These are phyloP conservation scores for Apotomis betuletana DNA, from an alignment of 2,888 invertebrate genomes.

Conservation along the genomic window DNA sequence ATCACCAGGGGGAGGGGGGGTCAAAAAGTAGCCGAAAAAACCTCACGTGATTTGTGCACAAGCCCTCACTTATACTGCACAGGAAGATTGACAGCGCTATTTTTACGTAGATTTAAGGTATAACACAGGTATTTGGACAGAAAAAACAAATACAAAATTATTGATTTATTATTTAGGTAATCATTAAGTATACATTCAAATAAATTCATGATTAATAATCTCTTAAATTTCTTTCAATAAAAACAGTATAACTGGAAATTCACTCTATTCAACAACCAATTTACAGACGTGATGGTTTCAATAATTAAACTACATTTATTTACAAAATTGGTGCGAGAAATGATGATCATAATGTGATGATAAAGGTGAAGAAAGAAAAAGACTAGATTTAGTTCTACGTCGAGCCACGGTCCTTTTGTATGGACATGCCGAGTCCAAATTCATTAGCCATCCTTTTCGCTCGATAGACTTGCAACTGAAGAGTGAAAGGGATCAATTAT, in stretches of 20 bases:
- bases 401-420: constrained; percentile 54
- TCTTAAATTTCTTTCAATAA: constrained; percentile 44
- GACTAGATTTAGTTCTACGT: constrained; percentile 81
- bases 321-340: constrained; percentile 37
- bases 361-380: constrained; percentile 53
- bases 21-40: no score
- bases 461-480: not conserved
- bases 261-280: constrained; percentile 38
- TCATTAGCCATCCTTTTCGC: not conserved
- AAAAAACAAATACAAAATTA: constrained; percentile 45
- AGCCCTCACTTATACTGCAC: no score
- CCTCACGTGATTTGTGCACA: no score
- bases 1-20: no score
- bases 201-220: constrained; percentile 46
- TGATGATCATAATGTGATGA: constrained; percentile 31
- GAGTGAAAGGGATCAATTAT: not conserved
- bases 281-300: constrained; percentile 19
- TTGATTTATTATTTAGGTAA: constrained; percentile 47
- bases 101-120: no score
- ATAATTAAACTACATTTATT: constrained; percentile 34
- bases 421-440: not conserved
- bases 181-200: constrained; percentile 47
- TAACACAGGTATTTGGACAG: not conserved
- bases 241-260: constrained; percentile 48
- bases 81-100: no score